phyloP scores from a whole-genome alignment of 2,113 vertebrate species.

The Neodon shergylaensis region DNA sequence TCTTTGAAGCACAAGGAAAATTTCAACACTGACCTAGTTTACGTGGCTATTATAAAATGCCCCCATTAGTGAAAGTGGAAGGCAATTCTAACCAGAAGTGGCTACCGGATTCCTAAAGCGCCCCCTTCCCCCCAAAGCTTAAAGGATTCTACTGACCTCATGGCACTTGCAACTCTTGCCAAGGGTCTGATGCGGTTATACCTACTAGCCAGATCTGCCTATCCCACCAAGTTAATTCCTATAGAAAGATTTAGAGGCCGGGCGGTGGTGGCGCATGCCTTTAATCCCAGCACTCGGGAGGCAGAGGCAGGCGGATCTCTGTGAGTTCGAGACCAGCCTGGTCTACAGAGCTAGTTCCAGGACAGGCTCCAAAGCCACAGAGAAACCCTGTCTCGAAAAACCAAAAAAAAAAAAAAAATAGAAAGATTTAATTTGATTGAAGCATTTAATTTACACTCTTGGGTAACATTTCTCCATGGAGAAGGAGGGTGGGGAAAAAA shows the following conservation, averaged over 20 bases:
- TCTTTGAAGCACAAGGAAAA: conserved; percentile 34
- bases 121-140: not conserved
- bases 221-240: conserved; percentile 17
- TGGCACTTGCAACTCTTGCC: not conserved
- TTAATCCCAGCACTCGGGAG: too few species aligned
- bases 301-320: too few species aligned
- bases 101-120: conserved; percentile 5
- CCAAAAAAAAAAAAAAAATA: too few species aligned
- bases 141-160: not conserved
- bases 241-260: conserved; percentile 51
- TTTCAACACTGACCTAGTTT: conserved; percentile 53
- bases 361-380: too few species aligned
- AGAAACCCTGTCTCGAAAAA: too few species aligned
- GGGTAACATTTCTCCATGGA: conserved; percentile 62
- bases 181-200: not conserved
- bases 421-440: conserved; percentile 64
- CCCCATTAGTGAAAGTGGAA: conserved; percentile 10
- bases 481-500: not conserved
- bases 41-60: not conserved
- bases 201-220: conserved; percentile 51
- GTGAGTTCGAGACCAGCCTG: too few species aligned
- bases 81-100: not conserved
- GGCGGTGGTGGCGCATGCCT: too few species aligned
- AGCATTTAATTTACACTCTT: conserved; percentile 39
- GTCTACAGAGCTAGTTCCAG: too few species aligned